Conservation (phyloP, 2,888 invertebrate genomes). For the Chloroclysta siterata region DNA sequence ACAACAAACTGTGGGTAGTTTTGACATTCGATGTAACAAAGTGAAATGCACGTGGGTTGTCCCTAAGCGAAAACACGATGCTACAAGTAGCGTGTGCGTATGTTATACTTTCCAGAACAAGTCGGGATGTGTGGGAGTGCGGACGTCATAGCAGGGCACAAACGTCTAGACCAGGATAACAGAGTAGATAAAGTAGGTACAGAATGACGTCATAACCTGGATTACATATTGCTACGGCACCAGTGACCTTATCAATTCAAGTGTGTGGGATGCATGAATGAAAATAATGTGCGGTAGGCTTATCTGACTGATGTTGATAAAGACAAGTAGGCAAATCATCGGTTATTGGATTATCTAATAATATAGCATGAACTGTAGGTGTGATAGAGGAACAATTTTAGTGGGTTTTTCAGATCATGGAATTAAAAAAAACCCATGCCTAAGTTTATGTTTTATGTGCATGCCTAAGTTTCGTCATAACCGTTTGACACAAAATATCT, state of each 20-base stretch:
- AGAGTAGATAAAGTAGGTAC: not conserved
- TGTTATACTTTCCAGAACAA: conserved; percentile 11
- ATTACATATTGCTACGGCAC: conserved; percentile 9
- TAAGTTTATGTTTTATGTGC: too few species aligned
- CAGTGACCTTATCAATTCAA: conserved; percentile 18
- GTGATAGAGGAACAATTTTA: not conserved
- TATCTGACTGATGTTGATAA: conserved; percentile 18
- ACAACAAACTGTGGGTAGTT: too few species aligned
- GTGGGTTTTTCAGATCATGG: not conserved
- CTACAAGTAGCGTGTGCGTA: not conserved
- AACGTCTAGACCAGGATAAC: conserved; percentile 28
- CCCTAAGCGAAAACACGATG: conserved; percentile 4
- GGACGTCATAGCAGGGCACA: conserved; percentile 21
- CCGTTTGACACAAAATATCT: too few species aligned
- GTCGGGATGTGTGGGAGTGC: conserved; percentile 13
- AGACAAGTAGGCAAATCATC: conserved; percentile 8
- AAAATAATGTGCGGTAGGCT: conserved; percentile 14
- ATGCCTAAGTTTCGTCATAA: too few species aligned
- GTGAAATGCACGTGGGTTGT: conserved; percentile 1
- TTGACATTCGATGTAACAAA: not conserved
- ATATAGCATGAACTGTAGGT: not conserved
- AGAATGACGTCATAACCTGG: conserved; percentile 14
- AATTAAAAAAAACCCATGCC: too few species aligned
- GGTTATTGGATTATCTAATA: conserved; percentile 1
- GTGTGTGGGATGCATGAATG: conserved; percentile 23